Percentiles rank a stretch among this genome's conserved stretches.
Conservation (phyloP, 2,888 invertebrate species). For the Mystacides longicornis region DNA sequence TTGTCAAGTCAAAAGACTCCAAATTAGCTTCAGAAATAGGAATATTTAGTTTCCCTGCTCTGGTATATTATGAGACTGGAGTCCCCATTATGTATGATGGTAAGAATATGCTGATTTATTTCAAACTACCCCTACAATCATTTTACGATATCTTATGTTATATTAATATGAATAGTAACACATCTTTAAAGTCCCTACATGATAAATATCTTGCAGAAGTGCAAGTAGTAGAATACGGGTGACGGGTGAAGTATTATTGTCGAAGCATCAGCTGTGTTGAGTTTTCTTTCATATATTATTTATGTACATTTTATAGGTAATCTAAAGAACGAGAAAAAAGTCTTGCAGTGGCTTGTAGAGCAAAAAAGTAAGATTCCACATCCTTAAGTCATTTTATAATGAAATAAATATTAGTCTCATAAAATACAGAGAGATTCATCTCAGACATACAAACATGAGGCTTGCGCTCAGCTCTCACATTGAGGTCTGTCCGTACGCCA, state of each 20-base stretch:
- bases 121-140: background rate
- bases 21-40: conserved; percentile 86
- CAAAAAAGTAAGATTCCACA: conserved; percentile 88
- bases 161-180: too few species aligned
- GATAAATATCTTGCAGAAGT: too few species aligned
- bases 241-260: too few species aligned
- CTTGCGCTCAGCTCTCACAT: too few species aligned
- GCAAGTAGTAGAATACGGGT: too few species aligned
- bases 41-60: conserved; percentile 84
- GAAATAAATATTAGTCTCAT: too few species aligned
- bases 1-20: conserved; percentile 86
- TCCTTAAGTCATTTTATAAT: conserved; percentile 33
- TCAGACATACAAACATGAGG: too few species aligned
- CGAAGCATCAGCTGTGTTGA: too few species aligned
- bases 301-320: conserved; percentile 63
- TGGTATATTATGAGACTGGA: conserved; percentile 89
- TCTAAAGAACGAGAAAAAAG: conserved; percentile 90
- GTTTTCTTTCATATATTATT: background rate
- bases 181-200: too few species aligned
- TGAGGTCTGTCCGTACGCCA: too few species aligned
- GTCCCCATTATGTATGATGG: conserved; percentile 93
- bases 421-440: too few species aligned
- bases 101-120: conserved; percentile 44
- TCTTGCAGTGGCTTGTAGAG: conserved; percentile 91
- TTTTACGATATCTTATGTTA: too few species aligned